phyloP scores from a whole-genome alignment of 2,113 vertebrate species.

The Nibea coibor region DNA sequence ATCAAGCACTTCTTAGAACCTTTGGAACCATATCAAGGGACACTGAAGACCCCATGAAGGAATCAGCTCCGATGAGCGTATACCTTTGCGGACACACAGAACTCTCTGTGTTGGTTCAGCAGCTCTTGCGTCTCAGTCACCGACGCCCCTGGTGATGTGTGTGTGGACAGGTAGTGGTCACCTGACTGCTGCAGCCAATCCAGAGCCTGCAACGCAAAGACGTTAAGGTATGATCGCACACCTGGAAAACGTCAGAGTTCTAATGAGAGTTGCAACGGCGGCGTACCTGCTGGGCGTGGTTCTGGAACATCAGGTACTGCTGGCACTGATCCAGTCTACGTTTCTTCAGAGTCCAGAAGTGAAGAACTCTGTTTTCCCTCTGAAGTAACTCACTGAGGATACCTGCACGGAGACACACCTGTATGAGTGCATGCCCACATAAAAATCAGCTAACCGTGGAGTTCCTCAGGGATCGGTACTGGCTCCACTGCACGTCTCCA shows the following conservation, averaged over 20 bases:
- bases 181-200: conserved; percentile 98
- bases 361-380: conserved; percentile 96
- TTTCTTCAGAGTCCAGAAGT: conserved; percentile 99
- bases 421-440: background rate
- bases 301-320: conserved; percentile 97
- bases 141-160: conserved; percentile 91
- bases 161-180: conserved; percentile 95
- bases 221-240: background rate
- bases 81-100: conserved; percentile 97
- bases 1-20: no score
- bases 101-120: conserved; percentile 94
- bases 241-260: no score
- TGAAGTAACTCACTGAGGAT: conserved; percentile 97
- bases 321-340: conserved; percentile 96
- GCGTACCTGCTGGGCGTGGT: conserved; percentile 94
- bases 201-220: conserved; percentile 85
- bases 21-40: no score
- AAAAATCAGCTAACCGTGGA: background rate
- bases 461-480: conserved; percentile 28
- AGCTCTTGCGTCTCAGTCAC: conserved; percentile 93
- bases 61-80: no score
- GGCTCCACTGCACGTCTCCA: background rate
- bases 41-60: no score
- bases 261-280: no score
- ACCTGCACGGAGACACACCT: conserved; percentile 79